Evolutionary conservation across 2,797 vertebrate species (phyloP).

Genomic region (Parauchenoglanis punctatus): DNA sequence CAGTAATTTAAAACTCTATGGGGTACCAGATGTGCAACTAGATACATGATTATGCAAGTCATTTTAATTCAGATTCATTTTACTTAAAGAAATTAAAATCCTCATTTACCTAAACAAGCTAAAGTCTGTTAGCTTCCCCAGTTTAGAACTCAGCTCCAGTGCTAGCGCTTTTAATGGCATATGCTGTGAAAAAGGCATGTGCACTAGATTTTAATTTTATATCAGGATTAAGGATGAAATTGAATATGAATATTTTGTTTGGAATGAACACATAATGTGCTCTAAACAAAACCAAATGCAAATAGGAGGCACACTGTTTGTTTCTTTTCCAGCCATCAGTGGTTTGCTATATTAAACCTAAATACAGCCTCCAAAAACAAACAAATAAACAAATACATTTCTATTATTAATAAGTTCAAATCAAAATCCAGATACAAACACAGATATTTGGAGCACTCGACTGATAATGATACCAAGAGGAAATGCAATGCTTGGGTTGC

Average conservation of each 20-base stretch:
- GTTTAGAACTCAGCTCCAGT: background rate
- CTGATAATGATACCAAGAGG: background rate
- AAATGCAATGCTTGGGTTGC: background rate
- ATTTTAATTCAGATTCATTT: background rate
- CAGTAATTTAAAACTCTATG: constrained; percentile 50
- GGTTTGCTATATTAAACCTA: background rate
- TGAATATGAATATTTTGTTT: background rate
- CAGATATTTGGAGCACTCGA: background rate
- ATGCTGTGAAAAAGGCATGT: background rate
- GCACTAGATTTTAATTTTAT: background rate
- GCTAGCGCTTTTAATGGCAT: background rate
- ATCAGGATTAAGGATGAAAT: background rate
- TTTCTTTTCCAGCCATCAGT: background rate
- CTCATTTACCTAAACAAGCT: background rate
- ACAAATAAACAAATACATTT: background rate
- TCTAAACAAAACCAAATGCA: background rate
- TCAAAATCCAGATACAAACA: background rate
- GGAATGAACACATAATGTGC: background rate
- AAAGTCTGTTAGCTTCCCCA: background rate
- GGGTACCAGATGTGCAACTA: constrained; percentile 56
- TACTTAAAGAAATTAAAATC: background rate
- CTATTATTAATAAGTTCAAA: background rate
- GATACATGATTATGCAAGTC: constrained; percentile 3
- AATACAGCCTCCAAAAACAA: background rate
- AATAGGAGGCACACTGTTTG: background rate